Conservation (phyloP, 2,888 invertebrate species). For the Sphaeridia pumilis region DNA sequence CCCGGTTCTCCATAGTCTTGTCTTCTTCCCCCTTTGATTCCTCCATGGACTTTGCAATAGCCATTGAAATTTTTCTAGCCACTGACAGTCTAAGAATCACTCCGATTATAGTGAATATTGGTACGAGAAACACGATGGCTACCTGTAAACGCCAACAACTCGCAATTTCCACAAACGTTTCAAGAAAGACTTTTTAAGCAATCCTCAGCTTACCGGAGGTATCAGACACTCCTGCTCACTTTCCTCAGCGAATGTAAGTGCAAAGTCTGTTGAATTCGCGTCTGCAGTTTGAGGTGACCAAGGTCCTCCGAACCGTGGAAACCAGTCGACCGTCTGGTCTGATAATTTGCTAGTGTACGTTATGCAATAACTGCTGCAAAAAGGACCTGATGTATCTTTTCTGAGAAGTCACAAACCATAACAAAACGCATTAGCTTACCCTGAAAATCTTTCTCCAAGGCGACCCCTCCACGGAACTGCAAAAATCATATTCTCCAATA, state of each 20-base stretch:
- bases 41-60: conserved; percentile 14
- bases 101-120: conserved; percentile 26
- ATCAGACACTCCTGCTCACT: conserved; percentile 21
- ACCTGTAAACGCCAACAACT: conserved; percentile 1
- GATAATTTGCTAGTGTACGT: no score
- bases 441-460: no score
- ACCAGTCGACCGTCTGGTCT: no score
- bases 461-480: conserved; percentile 26
- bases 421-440: no score
- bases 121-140: conserved; percentile 22
- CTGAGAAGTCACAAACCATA: no score
- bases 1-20: conserved; percentile 20
- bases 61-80: conserved; percentile 19
- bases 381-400: no score
- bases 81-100: conserved; percentile 22
- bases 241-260: no score
- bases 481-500: conserved; percentile 28
- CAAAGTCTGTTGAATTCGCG: no score
- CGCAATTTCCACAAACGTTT: background rate
- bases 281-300: no score
- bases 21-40: background rate
- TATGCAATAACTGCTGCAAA: no score
- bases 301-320: no score
- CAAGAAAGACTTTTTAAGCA: background rate
- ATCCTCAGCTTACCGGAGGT: conserved; percentile 21